phyloP scores from a whole-genome alignment of 2,113 vertebrate genomes.

The Neolamprologus fasciatus region DNA sequence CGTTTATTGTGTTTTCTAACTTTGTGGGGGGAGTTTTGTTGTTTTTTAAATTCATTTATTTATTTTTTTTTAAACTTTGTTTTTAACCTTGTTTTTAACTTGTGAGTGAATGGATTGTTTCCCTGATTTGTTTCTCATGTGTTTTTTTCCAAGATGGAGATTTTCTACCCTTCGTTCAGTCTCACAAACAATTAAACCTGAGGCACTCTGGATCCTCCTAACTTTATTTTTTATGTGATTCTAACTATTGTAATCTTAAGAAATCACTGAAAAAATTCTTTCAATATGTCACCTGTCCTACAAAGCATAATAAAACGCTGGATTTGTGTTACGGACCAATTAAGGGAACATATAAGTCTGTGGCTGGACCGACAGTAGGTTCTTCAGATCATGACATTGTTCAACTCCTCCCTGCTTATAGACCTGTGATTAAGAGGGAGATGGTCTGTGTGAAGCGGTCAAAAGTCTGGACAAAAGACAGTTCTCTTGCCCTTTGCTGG shows the following conservation, averaged over 20 bases:
- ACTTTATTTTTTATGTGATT: not conserved
- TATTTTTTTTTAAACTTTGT: not conserved
- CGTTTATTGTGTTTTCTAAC: not conserved
- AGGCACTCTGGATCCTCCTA: not conserved
- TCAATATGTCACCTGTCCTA: not conserved
- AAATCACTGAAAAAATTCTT: not conserved
- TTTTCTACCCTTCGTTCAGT: not conserved
- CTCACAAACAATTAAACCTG: not conserved
- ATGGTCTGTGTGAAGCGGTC: not conserved
- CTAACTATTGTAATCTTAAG: not conserved
- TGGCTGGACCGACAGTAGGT: not conserved
- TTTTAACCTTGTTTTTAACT: not conserved
- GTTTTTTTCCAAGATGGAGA: not conserved
- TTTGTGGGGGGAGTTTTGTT: not conserved
- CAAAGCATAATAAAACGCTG: not conserved
- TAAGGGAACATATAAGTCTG: not conserved
- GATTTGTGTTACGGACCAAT: not conserved
- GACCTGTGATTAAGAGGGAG: not conserved
- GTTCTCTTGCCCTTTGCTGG: not conserved
- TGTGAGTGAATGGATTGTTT: not conserved
- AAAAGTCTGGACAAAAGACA: not conserved
- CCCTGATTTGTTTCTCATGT: not conserved
- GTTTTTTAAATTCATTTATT: not conserved
- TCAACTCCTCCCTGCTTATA: not conserved
- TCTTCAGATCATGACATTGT: not conserved